These are phyloP conservation scores for Centruroides sculpturatus DNA, from an alignment of 1,140 invertebrate species.

Conservation along the genomic window DNA sequence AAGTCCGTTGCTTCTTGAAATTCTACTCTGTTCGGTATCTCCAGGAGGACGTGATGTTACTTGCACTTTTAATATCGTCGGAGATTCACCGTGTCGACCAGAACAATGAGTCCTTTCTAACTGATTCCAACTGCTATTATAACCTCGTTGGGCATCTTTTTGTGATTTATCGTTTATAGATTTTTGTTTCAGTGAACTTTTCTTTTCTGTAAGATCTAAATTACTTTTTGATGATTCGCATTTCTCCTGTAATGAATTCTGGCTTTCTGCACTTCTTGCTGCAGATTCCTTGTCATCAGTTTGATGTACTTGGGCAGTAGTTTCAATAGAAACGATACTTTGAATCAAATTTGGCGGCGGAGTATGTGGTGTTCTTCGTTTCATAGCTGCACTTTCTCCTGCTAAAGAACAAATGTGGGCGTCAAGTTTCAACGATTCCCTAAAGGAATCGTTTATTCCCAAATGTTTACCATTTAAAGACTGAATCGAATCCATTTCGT, in stretches of 20 bases:
- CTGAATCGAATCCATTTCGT: conserved; percentile 5
- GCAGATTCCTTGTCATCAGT: not conserved
- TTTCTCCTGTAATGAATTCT: not conserved
- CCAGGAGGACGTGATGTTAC: too few relatives aligned
- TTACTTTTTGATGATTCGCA: not conserved
- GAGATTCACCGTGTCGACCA: not conserved
- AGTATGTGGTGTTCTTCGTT: not conserved
- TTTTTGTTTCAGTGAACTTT: not conserved
- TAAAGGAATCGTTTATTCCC: not conserved
- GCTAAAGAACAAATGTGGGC: not conserved
- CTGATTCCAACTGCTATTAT: not conserved
- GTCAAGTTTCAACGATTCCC: not conserved
- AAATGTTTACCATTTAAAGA: not conserved
- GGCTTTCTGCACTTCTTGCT: too few relatives aligned
- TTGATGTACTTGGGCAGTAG: not conserved
- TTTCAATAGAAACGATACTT: not conserved
- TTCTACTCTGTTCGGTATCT: too few relatives aligned
- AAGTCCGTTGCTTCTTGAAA: not conserved
- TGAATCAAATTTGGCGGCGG: not conserved
- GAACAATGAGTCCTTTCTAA: not conserved
- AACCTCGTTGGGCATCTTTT: not conserved
- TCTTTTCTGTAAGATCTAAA: not conserved
- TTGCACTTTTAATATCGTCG: not conserved
- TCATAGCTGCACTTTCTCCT: not conserved
- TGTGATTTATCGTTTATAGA: not conserved